phyloP scores from a whole-genome alignment of 2,797 vertebrate genomes.

The Prunella strophiata region DNA sequence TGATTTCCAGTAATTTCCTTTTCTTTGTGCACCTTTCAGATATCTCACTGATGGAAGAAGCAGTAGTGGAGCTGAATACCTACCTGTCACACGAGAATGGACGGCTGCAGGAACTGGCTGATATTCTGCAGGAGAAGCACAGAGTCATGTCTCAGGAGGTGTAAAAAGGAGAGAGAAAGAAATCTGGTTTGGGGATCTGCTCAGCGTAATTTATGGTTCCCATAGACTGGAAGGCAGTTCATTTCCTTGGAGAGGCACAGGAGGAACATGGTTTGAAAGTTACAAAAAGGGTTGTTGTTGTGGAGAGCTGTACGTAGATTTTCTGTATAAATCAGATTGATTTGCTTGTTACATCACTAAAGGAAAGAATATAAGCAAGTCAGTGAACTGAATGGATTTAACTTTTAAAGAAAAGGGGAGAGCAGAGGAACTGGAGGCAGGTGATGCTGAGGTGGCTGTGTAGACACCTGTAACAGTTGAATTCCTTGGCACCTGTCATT shows the following conservation, averaged over 20 bases:
- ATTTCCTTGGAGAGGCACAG: neutral
- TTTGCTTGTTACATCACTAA: neutral
- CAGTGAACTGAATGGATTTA: neutral
- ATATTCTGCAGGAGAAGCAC: conserved; percentile 91
- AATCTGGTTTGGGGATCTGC: neutral
- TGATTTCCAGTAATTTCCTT: neutral
- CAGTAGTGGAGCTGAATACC: conserved; percentile 82
- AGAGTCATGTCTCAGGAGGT: conserved; percentile 95
- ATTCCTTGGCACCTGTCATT: neutral
- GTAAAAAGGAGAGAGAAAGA: neutral
- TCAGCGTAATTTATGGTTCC: neutral
- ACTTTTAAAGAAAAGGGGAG: neutral
- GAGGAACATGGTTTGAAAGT: neutral
- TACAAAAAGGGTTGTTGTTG: neutral
- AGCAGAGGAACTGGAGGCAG: neutral
- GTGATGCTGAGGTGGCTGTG: neutral
- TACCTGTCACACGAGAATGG: conserved; percentile 88
- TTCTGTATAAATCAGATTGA: neutral
- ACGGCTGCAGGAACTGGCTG: conserved; percentile 87
- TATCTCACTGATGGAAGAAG: conserved; percentile 76
- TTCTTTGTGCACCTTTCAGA: conserved; percentile 55
- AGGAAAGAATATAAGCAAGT: neutral
- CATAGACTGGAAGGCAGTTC: neutral
- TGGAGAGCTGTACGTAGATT: neutral
- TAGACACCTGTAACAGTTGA: neutral